Evolutionary conservation across 2,113 vertebrate species (phyloP).

Genomic region (Patagioenas fasciata): DNA sequence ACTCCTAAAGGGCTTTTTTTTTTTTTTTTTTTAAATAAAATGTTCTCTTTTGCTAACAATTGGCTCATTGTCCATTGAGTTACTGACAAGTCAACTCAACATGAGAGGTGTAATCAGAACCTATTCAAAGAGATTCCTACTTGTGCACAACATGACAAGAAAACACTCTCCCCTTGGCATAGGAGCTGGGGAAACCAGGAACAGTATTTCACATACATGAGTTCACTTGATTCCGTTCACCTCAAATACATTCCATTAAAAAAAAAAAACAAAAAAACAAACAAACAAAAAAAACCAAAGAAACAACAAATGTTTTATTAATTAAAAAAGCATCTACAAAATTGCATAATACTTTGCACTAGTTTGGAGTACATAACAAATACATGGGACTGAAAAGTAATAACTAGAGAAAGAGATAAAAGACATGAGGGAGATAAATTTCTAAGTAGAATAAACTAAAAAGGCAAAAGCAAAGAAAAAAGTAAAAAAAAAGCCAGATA

Average conservation of each 20-base stretch:
- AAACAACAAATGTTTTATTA: slow-evolving; percentile 49
- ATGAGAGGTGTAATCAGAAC: not conserved
- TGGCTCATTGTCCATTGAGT: not conserved
- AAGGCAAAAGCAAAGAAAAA: not conserved
- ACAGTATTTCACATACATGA: not conserved
- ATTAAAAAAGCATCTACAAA: slow-evolving; percentile 25
- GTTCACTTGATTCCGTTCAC: not conserved
- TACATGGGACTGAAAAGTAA: not conserved
- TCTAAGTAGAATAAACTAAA: not conserved
- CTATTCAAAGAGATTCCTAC: not conserved
- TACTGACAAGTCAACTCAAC: not conserved
- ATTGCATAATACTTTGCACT: not conserved
- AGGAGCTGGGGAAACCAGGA: not conserved
- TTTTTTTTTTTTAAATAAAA: not conserved
- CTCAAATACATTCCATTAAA: not conserved
- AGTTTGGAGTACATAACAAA: not conserved
- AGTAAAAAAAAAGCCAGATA: not conserved
- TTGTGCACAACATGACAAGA: not conserved
- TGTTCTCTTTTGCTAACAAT: not conserved
- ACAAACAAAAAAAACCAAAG: not conserved
- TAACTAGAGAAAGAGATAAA: not conserved
- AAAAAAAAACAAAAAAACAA: not conserved
- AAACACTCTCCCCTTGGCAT: not conserved
- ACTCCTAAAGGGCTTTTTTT: not conserved
- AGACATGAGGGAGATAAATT: not conserved